Base-by-base conservation (phyloP, 2,888 invertebrate species). In the Schrankia costaestrigalis region DNA sequence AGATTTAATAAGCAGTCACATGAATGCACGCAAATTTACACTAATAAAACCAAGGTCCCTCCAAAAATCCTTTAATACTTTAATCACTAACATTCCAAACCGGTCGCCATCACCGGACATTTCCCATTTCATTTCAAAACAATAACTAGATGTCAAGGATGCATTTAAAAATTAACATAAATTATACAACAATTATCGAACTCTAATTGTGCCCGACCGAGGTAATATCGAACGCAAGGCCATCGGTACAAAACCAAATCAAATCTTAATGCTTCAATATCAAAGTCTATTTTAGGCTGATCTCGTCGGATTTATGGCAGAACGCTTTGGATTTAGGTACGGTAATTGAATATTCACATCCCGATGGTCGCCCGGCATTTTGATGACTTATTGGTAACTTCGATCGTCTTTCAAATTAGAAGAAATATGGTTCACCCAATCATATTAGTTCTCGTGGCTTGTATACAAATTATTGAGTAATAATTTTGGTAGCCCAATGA, bases 341-440 rank as follows among this genome's bases (percentile, higher is more conserved):
- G 48, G 65, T 77, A 74, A 79, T 78, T 75, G 77, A 81, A 79
- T 81, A 80, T 80, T 79, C 78, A 72, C 69, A 69, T 71, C 63
- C 63, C 70, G 53, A 65, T 63, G 66, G 63, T 56, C 59, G 59
- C 51, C 55, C 61, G 60, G 60, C 63, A 61, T 69, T 72, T 68
- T 70, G 67, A 69, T 77, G 69, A 68, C 56, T 64, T 62, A 59
- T 57, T 58, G 41, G 52, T 41, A 39, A 29, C 47, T 50, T 52
- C 26, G 35, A 46, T 46, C 58, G 47, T 56, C 63, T 63, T 63
- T 54, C 44, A 47, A 52, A 55, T 46, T 41, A 28, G 37, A 44
- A 41, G 46, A 52, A 46, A 52, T 52, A 38, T 54, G 26, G 35
- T 13, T 39, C 33, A 33, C 25, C 31, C 29, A 37, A 41, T 11